Evolutionary conservation across 2,113 vertebrate genomes (phyloP).

Genomic region (Rhegmatorhina hoffmannsi): DNA sequence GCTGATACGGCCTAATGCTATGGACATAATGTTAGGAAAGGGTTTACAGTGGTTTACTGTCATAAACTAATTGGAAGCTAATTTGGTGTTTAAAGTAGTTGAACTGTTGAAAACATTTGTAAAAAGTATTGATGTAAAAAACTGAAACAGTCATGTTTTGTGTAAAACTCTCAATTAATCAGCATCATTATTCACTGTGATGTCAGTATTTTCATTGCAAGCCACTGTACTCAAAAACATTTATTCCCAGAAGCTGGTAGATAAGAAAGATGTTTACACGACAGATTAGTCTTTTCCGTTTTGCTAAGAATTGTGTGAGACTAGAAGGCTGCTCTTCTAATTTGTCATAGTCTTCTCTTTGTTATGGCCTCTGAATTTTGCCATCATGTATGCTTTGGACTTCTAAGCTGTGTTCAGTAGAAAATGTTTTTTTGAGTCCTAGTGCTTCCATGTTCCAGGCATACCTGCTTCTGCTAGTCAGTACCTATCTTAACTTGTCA

Average conservation of each 20-base stretch:
- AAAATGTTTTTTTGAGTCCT: neutral
- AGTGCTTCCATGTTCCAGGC: neutral
- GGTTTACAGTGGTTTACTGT: neutral
- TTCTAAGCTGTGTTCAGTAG: neutral
- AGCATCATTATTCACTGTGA: neutral
- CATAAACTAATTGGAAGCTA: neutral
- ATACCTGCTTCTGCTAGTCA: neutral
- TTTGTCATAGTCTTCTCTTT: neutral
- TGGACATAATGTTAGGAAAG: neutral
- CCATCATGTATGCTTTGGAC: neutral
- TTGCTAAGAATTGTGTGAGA: neutral
- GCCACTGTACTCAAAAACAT: neutral
- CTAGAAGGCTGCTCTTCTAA: neutral
- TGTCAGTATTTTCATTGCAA: neutral
- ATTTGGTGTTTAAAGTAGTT: neutral
- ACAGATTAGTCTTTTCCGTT: neutral
- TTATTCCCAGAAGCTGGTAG: neutral
- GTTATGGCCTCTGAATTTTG: neutral
- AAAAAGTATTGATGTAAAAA: neutral
- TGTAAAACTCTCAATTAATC: neutral
- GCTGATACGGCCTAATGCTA: slow-evolving; percentile 28
- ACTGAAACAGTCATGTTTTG: neutral
- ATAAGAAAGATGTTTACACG: neutral
- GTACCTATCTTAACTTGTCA: neutral
- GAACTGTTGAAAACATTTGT: neutral